phyloP scores from a whole-genome alignment of 2,113 vertebrate genomes.

The Choloepus hoffmanni region DNA sequence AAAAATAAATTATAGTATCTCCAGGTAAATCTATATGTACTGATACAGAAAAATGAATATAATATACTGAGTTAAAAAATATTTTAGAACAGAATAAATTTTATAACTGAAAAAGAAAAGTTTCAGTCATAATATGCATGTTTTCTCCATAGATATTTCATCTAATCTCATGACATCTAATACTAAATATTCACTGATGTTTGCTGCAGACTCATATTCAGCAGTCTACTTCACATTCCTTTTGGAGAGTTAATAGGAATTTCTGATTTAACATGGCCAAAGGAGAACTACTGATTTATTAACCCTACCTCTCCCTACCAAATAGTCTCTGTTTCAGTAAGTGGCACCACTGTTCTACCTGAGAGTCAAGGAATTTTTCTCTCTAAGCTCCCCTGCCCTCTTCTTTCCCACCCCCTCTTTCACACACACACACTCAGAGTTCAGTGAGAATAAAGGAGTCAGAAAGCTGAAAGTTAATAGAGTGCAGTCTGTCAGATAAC shows the following conservation, averaged over 20 bases:
- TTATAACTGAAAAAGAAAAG: neutral
- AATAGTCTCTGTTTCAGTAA: neutral
- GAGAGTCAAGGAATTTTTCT: neutral
- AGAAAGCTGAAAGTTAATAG: neutral
- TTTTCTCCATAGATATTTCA: neutral
- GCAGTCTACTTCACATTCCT: neutral
- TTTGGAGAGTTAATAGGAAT: neutral
- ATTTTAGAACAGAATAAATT: constrained; percentile 8
- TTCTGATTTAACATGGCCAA: neutral
- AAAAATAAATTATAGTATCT: neutral
- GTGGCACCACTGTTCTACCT: neutral
- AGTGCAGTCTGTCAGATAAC: neutral
- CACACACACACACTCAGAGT: neutral
- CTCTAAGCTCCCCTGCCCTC: neutral
- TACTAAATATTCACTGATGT: constrained; percentile 15
- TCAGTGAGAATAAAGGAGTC: neutral
- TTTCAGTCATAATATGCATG: neutral
- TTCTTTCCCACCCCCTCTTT: no score
- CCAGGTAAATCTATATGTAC: neutral
- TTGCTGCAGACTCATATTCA: constrained; percentile 4
- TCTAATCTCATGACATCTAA: neutral
- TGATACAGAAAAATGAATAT: neutral
- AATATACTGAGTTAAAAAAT: neutral
- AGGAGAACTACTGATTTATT: neutral
- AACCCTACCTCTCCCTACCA: neutral